Conservation (phyloP, 2,888 invertebrate species). For the Drosophila monieri region DNA sequence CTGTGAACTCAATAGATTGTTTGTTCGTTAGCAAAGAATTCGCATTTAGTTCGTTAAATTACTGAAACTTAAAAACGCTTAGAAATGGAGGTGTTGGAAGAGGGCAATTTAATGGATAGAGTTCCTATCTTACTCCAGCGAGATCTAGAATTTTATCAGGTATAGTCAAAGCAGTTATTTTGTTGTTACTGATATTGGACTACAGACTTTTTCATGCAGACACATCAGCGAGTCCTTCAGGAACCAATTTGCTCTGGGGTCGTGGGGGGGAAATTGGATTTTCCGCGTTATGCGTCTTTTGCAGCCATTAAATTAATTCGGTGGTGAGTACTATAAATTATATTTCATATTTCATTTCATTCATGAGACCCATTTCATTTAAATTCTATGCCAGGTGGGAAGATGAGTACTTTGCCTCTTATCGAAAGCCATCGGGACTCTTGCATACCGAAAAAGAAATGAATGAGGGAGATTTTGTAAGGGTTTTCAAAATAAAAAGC, state of each 20-base stretch:
- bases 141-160: constrained; percentile 93
- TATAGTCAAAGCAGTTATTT: constrained; percentile 69
- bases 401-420: constrained; percentile 91
- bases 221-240: constrained; percentile 90
- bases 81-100: constrained; percentile 91
- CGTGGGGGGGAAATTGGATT: constrained; percentile 92
- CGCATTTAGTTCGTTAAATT: background rate
- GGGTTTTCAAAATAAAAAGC: constrained; percentile 11
- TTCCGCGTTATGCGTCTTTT: constrained; percentile 93
- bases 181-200: background rate
- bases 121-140: constrained; percentile 92
- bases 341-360: background rate
- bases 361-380: background rate
- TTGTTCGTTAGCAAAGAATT: constrained; percentile 25
- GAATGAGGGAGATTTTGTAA: constrained; percentile 76
- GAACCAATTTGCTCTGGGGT: constrained; percentile 91
- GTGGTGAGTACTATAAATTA: constrained; percentile 85
- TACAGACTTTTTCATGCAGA: constrained; percentile 81
- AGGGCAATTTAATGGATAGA: constrained; percentile 94
- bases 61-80: background rate
- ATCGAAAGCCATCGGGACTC: constrained; percentile 87
- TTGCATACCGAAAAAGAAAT: constrained; percentile 83
- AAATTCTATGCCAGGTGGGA: constrained; percentile 86
- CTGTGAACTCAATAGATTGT: constrained; percentile 2
- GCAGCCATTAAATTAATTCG: constrained; percentile 92